These are phyloP conservation scores for Typhlomys cinereus DNA, from an alignment of 2,113 vertebrate species.

Conservation along the genomic window DNA sequence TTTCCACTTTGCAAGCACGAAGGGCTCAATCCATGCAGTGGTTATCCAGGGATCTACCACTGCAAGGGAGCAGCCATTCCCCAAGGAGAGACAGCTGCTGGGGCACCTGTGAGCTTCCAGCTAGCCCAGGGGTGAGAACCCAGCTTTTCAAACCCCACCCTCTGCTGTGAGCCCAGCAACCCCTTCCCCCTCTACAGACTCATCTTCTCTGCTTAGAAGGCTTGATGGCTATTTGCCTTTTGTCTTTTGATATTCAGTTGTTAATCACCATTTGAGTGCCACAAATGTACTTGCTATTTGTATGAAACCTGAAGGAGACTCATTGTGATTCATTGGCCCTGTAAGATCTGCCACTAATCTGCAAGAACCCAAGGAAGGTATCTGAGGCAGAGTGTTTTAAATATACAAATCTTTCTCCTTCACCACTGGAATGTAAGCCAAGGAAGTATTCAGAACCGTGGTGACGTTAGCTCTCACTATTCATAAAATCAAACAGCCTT, in stretches of 20 bases:
- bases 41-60: not conserved
- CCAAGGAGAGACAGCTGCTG: not conserved
- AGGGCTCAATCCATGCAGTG: not conserved
- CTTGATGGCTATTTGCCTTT: not conserved
- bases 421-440: not conserved
- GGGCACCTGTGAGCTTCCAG: no score
- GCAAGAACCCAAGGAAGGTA: not conserved
- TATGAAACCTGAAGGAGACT: slow-evolving; percentile 39
- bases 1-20: not conserved
- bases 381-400: not conserved
- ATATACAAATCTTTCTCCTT: not conserved
- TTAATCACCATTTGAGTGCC: slow-evolving; percentile 32
- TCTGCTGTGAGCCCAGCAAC: not conserved
- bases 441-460: not conserved
- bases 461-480: not conserved
- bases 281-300: slow-evolving; percentile 30
- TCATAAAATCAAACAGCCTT: not conserved
- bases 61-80: not conserved
- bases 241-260: not conserved
- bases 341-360: not conserved
- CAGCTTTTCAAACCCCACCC: not conserved
- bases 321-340: not conserved
- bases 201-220: not conserved
- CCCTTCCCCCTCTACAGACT: not conserved
- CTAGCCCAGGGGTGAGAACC: no score